Evolutionary conservation across 2,888 invertebrate genomes (phyloP).

Genomic region (Adelognathus sp.): DNA sequence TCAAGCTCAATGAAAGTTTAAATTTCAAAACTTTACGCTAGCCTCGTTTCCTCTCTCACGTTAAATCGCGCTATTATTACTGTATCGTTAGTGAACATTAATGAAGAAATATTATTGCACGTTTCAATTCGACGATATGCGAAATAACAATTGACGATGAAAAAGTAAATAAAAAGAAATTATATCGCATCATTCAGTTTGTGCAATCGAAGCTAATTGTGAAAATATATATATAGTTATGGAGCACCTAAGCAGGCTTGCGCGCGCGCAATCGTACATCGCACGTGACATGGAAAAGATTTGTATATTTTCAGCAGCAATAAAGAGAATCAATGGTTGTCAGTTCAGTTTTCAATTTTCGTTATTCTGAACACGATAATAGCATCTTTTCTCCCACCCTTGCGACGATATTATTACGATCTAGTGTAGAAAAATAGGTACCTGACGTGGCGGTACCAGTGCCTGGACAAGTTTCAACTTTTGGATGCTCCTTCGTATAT

Average conservation of each 20-base stretch:
- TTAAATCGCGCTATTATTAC: neutral
- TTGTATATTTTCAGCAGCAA: slow-evolving; percentile 74
- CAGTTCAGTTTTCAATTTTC: slow-evolving; percentile 6
- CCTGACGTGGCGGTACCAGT: neutral
- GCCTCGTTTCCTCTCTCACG: neutral
- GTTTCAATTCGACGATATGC: too few relatives aligned
- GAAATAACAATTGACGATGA: too few relatives aligned
- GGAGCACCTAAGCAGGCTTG: too few relatives aligned
- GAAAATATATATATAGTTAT: slow-evolving; percentile 30
- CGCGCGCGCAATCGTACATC: slow-evolving; percentile 41
- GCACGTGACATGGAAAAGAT: slow-evolving; percentile 58
- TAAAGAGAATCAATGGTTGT: slow-evolving; percentile 63
- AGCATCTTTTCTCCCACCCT: neutral
- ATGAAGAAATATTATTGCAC: too few relatives aligned
- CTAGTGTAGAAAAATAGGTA: neutral
- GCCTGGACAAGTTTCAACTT: too few relatives aligned
- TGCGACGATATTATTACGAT: neutral
- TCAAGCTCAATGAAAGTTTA: slow-evolving; percentile 27
- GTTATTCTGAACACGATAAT: neutral
- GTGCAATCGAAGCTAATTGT: slow-evolving; percentile 1
- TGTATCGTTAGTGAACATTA: too few relatives aligned
- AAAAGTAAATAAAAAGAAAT: neutral
- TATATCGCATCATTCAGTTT: too few relatives aligned
- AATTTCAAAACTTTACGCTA: slow-evolving; percentile 8
- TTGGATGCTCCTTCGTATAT: too few relatives aligned